Evolutionary conservation across 2,888 invertebrate genomes (phyloP), one percentile per base, ranked within the genome.

Genomic region (Drosophila kanekoi): DNA sequence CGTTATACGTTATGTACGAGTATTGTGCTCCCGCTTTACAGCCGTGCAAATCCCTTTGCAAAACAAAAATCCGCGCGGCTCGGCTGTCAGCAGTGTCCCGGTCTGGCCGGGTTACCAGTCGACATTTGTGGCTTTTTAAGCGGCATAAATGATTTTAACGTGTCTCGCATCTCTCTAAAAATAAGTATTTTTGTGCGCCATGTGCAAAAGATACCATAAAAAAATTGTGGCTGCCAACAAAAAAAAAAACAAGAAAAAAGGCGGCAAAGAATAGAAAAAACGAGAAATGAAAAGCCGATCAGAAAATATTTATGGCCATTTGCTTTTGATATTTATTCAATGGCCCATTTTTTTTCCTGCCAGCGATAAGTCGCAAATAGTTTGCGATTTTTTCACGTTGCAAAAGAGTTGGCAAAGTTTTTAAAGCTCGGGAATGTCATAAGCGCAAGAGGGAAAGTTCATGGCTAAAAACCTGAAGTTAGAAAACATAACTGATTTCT

Each of bases 321-420:
- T 87, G 87, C 87, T 71, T 77, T 79, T 86, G 82, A 88, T 88
- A 85, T 84, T 85, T 85, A 85, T 77, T 87, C 86, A 84, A 84
- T 84, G 84, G 83, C 57, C 88, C 68, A 82, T 82, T 79, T 87
- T 80, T 85, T 62, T 18, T 18, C 38, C 38, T 53, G 37, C 48
- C 18, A 63, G 66, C 84, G 84, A 87, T 84, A 84, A 84, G 84
- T 87, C 77, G 86, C 65, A 72, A 84, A 87, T 81, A 84, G 86
- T 62, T 18, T 14, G 35, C 18, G 32, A 8, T 49, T 63, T 58
- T 33, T 54, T 57, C 20, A 49, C 62, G 41, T 41, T 10, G n/a
- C 5, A 20, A 41, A 56, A 44, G 40, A 56, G 16, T 56, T 59
- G 45, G 45, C 44, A 45, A 64, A 64, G 44, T 56, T 69, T 49